Evolutionary conservation across 1,140 invertebrate species (phyloP), one percentile per base, ranked within the genome.

Genomic region (Daktulosphaira vitifoliae): DNA sequence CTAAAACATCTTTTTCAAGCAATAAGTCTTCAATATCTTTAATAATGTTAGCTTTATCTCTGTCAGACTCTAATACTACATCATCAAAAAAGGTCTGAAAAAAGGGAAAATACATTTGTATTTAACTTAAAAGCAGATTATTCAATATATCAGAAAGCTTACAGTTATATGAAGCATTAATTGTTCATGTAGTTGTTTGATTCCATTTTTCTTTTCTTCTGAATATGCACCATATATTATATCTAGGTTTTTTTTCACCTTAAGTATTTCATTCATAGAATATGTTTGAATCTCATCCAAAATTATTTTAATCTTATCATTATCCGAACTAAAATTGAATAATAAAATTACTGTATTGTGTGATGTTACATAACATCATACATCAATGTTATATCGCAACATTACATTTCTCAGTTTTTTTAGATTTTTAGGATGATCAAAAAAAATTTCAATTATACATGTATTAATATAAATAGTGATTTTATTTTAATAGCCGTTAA

Each of bases 21-120:
- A 62, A 48, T 13, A 62, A 22, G 20, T 62, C 56, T 33, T 62
- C 56, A 48, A 62, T 62, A n/a, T 62, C 56, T 62, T 62, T 62
- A 11, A 62, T 62, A 62, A 62, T 46, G 7, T 62, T 62, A 20
- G 16, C 29, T 62, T 62, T 62, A 11, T 62, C 56, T 33, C 18
- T 46, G 5, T 62, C 42, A n/a, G 56, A 62, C 20, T 62, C 56
- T 5, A 46, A 22, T 8, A 62, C 56, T 33, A 62, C 56, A 22
- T 62, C 56, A 8, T 62, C 26, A 11, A 62, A 62, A 46, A 62
- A 62, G 29, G 54, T 2, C 54, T 59, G 37, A 42, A 23, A 29
- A 25, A 7, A 37, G 13, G 13, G 5, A 7, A 13, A 37, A 37
- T 37, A 37, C 6, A 7, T 37, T 37, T 7, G 33, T 37, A 37